Conservation (phyloP, 1,140 invertebrate genomes). For the Conus ventricosus region DNA sequence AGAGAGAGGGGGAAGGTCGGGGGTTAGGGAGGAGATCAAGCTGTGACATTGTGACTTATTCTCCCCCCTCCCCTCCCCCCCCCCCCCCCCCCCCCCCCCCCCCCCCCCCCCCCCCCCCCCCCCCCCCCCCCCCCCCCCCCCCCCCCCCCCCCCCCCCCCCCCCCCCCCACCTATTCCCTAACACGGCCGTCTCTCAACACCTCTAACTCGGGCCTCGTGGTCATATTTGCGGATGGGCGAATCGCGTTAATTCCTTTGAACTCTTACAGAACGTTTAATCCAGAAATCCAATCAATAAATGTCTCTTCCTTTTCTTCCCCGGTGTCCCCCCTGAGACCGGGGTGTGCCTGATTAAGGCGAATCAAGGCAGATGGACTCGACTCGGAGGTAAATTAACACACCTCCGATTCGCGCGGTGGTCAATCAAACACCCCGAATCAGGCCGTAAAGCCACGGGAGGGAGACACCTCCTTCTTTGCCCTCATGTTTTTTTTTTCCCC, state of each 20-base stretch:
- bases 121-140: no score
- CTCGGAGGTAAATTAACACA: slow-evolving; percentile 8
- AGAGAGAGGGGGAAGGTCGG: no score
- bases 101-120: no score
- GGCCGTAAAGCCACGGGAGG: background rate
- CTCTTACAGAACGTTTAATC: background rate
- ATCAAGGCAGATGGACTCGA: background rate
- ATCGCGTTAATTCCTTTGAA: background rate
- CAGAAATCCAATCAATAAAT: background rate
- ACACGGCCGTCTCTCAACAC: no score
- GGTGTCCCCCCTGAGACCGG: background rate
- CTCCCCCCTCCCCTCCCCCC: no score
- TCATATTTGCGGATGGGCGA: background rate
- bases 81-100: no score
- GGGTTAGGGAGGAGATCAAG: no score
- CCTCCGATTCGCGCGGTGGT: background rate
- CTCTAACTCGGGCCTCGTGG: background rate
- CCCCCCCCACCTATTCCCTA: no score
- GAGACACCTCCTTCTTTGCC: background rate
- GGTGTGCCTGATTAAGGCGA: background rate
- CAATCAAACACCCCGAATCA: background rate
- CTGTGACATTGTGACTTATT: no score
- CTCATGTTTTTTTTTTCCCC: background rate
- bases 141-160: no score
- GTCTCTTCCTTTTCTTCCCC: background rate